A percentile compares a stretch with the other conserved stretches of the same genome.
These are phyloP conservation scores for Megathymus violae DNA, from an alignment of 1,140 invertebrate genomes.

Conservation along the genomic window DNA sequence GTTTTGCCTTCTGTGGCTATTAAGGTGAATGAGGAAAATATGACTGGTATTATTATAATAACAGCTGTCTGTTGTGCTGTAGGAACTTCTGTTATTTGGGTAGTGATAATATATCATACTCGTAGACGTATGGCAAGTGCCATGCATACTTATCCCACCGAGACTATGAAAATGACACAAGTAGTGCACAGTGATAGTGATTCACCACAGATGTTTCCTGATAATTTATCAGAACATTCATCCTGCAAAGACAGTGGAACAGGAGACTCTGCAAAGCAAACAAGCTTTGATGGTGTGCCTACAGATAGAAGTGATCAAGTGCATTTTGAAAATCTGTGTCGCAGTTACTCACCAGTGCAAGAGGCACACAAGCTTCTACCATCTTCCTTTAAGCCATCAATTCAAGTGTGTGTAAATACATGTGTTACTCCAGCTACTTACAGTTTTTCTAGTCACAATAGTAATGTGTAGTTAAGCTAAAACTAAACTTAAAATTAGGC, in stretches of 20 bases:
- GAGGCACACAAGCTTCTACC: conserved; percentile 80
- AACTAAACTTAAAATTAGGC: too few relatives aligned
- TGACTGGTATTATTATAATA: conserved; percentile 94
- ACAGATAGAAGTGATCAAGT: conserved; percentile 75
- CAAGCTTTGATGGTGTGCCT: conserved; percentile 82
- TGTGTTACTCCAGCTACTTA: conserved; percentile 81
- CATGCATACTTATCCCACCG: conserved; percentile 68
- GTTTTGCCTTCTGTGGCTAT: conserved; percentile 85
- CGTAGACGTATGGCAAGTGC: conserved; percentile 85
- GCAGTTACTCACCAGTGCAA: conserved; percentile 76
- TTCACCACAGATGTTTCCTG: conserved; percentile 75
- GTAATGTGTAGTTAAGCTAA: conserved; percentile 68
- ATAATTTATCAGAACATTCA: conserved; percentile 84
- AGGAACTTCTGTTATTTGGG: conserved; percentile 95
- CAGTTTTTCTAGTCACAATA: conserved; percentile 82
- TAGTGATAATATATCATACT: conserved; percentile 95
- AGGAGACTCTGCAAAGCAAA: conserved; percentile 87
- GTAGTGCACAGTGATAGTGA: conserved; percentile 81
- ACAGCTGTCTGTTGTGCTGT: conserved; percentile 95
- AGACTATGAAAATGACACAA: conserved; percentile 80
- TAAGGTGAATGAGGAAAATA: conserved; percentile 86
- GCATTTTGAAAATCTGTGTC: conserved; percentile 76
- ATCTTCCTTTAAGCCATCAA: conserved; percentile 79
- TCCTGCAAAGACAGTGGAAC: conserved; percentile 88
- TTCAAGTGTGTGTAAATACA: conserved; percentile 81